These are phyloP conservation scores for Harpagoxenus sublaevis DNA, from an alignment of 2,888 invertebrate genomes.

Conservation along the genomic window DNA sequence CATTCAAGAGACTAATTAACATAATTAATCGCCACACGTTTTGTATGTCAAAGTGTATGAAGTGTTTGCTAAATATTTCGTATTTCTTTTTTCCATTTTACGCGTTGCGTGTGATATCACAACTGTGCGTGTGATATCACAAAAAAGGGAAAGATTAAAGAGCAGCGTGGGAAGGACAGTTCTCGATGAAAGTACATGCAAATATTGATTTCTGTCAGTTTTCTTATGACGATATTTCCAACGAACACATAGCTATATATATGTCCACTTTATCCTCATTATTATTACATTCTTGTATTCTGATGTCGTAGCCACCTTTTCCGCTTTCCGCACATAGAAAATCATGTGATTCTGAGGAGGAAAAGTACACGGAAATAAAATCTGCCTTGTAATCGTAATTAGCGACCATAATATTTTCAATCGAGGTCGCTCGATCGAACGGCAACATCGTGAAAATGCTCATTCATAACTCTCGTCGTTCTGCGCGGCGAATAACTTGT, in stretches of 20 bases:
- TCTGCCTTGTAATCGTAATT: neutral
- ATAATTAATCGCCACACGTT: neutral
- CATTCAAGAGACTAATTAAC: conserved; percentile 59
- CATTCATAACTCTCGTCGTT: too few relatives aligned
- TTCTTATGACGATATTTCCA: neutral
- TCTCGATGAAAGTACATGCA: conserved; percentile 76
- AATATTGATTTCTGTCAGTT: conserved; percentile 54
- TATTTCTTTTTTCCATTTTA: conserved; percentile 62
- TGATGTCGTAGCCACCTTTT: too few relatives aligned
- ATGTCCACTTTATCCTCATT: neutral
- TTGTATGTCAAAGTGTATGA: neutral
- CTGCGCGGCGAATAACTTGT: too few relatives aligned
- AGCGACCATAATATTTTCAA: neutral
- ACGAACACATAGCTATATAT: too few relatives aligned
- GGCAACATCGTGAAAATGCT: neutral
- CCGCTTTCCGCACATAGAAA: neutral
- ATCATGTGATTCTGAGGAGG: neutral
- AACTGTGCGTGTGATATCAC: conserved; percentile 63
- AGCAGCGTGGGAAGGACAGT: conserved; percentile 77
- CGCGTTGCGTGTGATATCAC: conserved; percentile 61
- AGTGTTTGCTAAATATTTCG: conserved; percentile 55
- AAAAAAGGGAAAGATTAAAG: conserved; percentile 75
- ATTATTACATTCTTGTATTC: neutral
- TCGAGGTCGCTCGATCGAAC: neutral
- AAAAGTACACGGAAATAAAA: neutral